Evolutionary conservation across 2,113 vertebrate species (phyloP), one percentile per base, ranked within the genome.

Genomic region (Drymodes brunneopygia): DNA sequence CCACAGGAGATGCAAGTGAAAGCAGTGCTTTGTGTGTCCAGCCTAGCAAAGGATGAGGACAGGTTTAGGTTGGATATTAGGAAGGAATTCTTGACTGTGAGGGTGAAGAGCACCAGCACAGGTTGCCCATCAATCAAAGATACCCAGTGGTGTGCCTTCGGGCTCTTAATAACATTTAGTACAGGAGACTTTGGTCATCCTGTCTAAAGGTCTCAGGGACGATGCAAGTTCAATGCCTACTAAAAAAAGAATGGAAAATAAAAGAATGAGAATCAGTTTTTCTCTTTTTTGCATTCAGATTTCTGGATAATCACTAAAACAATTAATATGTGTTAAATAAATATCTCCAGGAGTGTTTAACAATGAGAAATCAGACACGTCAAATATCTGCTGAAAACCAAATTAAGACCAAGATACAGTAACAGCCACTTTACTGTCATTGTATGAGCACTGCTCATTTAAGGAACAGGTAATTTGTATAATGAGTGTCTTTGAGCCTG

Each of bases 341-440:
- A 31, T 40, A 36, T 33, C 29, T 71, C 38, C 54, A 70, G 38
- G 22, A 83, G 35, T 47, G 56, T 48, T 82, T 35, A 82, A 40
- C 15, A 38, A 44, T 77, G 62, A 89, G 60, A 86, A 82, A 48
- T 73, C 24, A 33, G 38, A 23, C 44, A 61, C 6, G 10, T 42
- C 13, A 90, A 80, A 92, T 83, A 78, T 70, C 38, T 62, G 42
- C 64, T 90, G 62, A 74, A 79, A 92, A 90, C 35, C 31, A 54
- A 71, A 79, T 36, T 27, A 95, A 56, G 60, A 42, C 17, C 5
- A 77, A 77, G 67, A 42, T 24, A 83, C 5, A 66, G 0, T 51
- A 69, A 75, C 7, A 42, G 67, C 15, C 8, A 73, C 16, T 81
- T 92, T 81, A 73, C 17, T 65, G 42, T 69, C 72, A 67, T 48